Evolutionary conservation across 2,797 vertebrate species (phyloP), one percentile per base, ranked within the genome.

Genomic region (Mormyrops attenuatus): DNA sequence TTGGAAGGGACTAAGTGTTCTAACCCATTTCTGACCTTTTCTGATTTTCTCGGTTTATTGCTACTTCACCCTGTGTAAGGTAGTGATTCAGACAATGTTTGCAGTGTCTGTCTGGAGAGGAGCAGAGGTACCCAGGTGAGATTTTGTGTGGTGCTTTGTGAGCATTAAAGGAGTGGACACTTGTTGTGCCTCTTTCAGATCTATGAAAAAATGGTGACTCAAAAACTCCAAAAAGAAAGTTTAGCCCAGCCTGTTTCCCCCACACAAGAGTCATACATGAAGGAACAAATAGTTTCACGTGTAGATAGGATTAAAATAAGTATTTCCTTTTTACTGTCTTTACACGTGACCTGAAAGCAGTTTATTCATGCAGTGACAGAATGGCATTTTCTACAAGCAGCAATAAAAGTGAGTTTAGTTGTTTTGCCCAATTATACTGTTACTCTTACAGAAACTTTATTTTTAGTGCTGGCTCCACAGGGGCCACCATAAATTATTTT

Each of bases 371-470:
- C 11, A 13, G 44, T 49, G 82, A 34, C 5, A 8, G 85, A n/a
- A 17, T 53, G 30, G 17, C 30, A 57, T 50, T 55, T 55, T 55
- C 26, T 52, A 38, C 26, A 57, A n/a, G 85, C 85, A 30, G 44
- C 47, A 50, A 73, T 73, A 73, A 41, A 60, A 34, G 53, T 34
- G 15, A 26, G 55, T 53, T 55, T 57, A 60, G 26, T 87, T 88
- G 89, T 89, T 89, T 89, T 55, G 85, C 73, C 66, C 63, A 53
- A 50, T 52, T 88, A 66, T 66, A 57, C 85, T 53, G 49, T 26
- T 77, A 53, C 50, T 73, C 66, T 89, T 44, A 26, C 87, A 47
- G 86, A 60, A 60, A 60, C 53, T 41, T 41, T 88, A 66, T 88
- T 66, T 88, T 44, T 69, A 66, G 55, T 4, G 44, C 20, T 44